Conservation (phyloP, 2,113 vertebrate genomes). For the Mellivora capensis region DNA sequence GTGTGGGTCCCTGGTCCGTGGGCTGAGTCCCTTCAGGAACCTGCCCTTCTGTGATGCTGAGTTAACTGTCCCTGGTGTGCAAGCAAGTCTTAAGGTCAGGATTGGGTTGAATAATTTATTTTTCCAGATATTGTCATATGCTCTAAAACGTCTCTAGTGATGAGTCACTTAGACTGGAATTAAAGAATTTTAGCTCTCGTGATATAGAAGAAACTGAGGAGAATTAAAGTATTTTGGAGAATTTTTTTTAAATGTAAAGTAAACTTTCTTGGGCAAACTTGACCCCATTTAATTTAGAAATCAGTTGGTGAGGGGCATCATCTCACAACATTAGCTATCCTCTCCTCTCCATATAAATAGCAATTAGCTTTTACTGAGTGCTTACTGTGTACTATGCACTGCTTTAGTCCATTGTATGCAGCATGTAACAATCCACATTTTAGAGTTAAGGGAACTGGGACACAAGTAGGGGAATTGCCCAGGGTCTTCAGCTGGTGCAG, state of each 20-base stretch:
- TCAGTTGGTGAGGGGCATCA: background rate
- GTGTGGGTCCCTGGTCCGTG: background rate
- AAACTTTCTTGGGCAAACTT: background rate
- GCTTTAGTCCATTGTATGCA: fast-evolving
- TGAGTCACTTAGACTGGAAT: background rate
- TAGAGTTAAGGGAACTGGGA: background rate
- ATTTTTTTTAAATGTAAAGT: background rate
- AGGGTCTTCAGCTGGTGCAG: background rate
- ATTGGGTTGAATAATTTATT: background rate
- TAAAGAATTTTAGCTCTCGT: background rate
- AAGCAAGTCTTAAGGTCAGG: background rate
- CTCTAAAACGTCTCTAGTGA: background rate
- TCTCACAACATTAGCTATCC: background rate
- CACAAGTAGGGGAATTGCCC: no score
- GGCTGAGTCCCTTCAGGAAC: background rate
- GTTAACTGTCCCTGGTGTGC: fast-evolving
- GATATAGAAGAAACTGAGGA: background rate
- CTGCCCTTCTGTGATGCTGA: background rate
- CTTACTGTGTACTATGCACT: background rate
- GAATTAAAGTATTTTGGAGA: background rate
- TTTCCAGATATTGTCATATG: background rate
- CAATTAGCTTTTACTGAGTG: no score
- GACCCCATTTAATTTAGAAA: background rate
- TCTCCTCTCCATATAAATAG: background rate
- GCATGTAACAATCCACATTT: background rate